Percentiles rank a stretch among this genome's conserved stretches.
These are phyloP conservation scores for Tinamus major DNA, from an alignment of 2,797 vertebrate genomes.

Conservation along the genomic window DNA sequence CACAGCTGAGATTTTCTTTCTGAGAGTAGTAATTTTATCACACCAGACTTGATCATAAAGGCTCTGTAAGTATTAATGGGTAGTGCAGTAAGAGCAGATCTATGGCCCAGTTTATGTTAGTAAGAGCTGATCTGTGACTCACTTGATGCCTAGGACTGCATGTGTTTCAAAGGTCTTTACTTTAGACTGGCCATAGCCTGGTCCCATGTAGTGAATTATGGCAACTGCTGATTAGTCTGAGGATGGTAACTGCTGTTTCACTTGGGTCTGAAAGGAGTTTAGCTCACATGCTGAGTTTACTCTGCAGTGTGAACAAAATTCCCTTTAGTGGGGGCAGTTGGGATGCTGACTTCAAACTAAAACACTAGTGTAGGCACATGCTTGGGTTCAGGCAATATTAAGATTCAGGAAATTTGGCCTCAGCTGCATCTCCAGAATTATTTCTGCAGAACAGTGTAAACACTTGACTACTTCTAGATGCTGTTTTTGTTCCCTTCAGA, in stretches of 20 bases:
- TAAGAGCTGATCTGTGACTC: too few species aligned
- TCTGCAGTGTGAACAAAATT: rapidly evolving
- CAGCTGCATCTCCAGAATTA: not conserved
- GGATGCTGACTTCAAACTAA: not conserved
- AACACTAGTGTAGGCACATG: rapidly evolving
- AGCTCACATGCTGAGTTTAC: rapidly evolving
- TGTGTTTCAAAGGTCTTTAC: not conserved
- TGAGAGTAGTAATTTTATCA: not conserved
- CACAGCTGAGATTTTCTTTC: not conserved
- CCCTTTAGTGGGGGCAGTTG: not conserved
- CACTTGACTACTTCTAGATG: not conserved
- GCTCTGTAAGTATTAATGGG: not conserved
- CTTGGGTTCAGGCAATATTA: not conserved
- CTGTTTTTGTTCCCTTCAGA: not conserved
- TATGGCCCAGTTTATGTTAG: not conserved
- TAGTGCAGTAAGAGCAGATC: not conserved
- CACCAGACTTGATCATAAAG: not conserved
- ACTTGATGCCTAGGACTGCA: rapidly evolving
- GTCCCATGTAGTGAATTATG: not conserved
- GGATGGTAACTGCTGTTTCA: not conserved
- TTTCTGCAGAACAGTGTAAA: not conserved
- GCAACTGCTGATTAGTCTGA: too few species aligned
- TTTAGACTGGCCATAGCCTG: not conserved
- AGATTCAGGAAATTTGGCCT: not conserved
- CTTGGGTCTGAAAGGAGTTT: not conserved